Evolutionary conservation across 2,113 vertebrate genomes (phyloP), one percentile per base, ranked within the genome.

Genomic region (Dasyprocta punctata): DNA sequence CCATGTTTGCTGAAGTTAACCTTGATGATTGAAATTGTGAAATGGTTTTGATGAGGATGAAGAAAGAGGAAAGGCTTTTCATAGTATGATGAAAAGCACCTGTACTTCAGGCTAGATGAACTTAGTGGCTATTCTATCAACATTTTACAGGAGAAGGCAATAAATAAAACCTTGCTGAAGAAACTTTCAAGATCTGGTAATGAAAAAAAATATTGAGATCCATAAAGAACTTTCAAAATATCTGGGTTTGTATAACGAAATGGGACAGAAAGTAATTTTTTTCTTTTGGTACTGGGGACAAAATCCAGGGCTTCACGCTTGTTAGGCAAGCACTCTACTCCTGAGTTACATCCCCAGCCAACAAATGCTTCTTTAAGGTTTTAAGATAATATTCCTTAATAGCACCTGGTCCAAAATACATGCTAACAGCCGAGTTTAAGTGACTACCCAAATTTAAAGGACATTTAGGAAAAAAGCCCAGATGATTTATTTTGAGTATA

Each of bases 1-100:
- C 52, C 56, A 71, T 60, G 90, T 95, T 92, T 83, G 78, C 14
- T 92, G 36, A 94, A 38, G 30, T 86, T 67, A 95, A 96, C 16
- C 44, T 56, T 84, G 73, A 61, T 67, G 28, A 91, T 83, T 58
- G 91, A 24, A 87, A 28, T 61, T 73, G 80, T 7, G 77, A 89
- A 96, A 90, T 86, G 12, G 14, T 17, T 33, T 95, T 1, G 33
- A 52, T n/a, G 3, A 94, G 28, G 3, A 69, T 86, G 12, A 77
- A 86, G 94, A 90, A 86, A 95, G 52, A 96, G 30, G 6, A 96
- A 80, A 9, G 28, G 30, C 3, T 92, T 94, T 80, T 60, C 73
- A 58, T 16, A 91, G 73, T 24, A 83, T n/a, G 63, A 82, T 8
- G 69, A 77, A 97, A 38, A 49, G 3, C 9, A 88, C 5, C 5